phyloP scores from a whole-genome alignment of 1,140 invertebrate genomes.

The Heliconius eleuchia region DNA sequence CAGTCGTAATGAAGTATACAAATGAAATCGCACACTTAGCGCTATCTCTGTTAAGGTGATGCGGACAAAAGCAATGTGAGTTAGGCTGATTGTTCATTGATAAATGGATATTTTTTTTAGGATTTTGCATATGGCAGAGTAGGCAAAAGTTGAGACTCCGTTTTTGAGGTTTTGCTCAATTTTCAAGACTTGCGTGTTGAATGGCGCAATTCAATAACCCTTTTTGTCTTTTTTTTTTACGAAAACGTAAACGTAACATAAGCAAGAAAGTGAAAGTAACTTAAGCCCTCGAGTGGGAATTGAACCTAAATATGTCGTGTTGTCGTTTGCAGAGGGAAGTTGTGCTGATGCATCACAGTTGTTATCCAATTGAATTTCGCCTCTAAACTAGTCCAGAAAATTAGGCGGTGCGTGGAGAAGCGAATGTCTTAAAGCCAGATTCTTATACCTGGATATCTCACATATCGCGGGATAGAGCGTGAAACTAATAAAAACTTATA shows the following conservation, averaged over 20 bases:
- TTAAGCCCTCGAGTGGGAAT: too few species aligned
- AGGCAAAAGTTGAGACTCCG: too few species aligned
- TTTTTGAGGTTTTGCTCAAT: not conserved
- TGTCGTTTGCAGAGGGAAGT: too few species aligned
- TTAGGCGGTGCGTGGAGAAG: not conserved
- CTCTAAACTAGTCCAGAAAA: too few species aligned
- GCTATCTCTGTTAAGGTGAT: conserved; percentile 48
- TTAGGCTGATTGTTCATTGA: conserved; percentile 19
- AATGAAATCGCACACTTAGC: conserved; percentile 60
- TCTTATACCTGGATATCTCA: not conserved
- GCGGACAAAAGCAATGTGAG: conserved; percentile 42
- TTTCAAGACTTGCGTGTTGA: not conserved
- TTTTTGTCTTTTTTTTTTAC: not conserved
- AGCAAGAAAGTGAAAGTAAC: too few species aligned
- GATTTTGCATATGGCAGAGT: not conserved
- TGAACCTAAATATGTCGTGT: too few species aligned
- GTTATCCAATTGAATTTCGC: too few species aligned
- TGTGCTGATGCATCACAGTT: too few species aligned
- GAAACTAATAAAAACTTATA: not conserved
- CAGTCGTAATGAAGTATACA: conserved; percentile 41
- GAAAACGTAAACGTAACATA: too few species aligned
- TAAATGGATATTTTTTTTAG: not conserved
- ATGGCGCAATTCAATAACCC: not conserved
- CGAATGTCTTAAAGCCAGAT: not conserved
- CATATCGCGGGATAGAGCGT: not conserved